Evolutionary conservation across 2,113 vertebrate species (phyloP).

Genomic region (Cnemophilus loriae): DNA sequence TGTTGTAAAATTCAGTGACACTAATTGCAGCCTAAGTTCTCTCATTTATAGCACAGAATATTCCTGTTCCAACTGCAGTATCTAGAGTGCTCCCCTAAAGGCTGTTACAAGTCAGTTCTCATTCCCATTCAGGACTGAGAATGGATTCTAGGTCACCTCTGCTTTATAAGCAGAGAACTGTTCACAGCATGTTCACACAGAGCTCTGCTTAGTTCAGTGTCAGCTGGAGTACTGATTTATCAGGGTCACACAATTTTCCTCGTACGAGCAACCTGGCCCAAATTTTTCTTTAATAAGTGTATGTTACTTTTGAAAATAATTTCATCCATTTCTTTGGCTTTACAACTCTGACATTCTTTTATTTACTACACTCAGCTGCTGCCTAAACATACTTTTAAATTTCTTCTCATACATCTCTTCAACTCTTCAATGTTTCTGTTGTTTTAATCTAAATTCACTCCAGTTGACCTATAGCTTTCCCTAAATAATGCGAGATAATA

Average conservation of each 20-base stretch:
- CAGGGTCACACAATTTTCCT: neutral
- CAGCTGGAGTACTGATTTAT: neutral
- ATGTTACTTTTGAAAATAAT: neutral
- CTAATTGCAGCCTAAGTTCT: neutral
- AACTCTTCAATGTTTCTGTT: neutral
- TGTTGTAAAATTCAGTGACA: neutral
- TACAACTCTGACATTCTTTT: neutral
- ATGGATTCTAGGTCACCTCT: constrained; percentile 4
- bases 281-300: neutral
- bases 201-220: neutral
- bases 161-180: neutral
- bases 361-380: neutral
- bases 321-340: neutral
- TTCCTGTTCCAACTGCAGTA: neutral
- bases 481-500: neutral
- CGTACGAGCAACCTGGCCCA: neutral
- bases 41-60: neutral
- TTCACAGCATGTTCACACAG: neutral
- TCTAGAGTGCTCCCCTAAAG: neutral
- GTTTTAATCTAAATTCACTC: neutral
- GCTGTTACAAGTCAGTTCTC: neutral
- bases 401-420: neutral
- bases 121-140: neutral
- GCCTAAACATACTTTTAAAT: neutral
- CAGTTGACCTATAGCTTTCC: neutral